Percentiles rank a stretch among this genome's conserved stretches.
Conservation (phyloP, 2,888 invertebrate species). For the Crioceris asparagi region DNA sequence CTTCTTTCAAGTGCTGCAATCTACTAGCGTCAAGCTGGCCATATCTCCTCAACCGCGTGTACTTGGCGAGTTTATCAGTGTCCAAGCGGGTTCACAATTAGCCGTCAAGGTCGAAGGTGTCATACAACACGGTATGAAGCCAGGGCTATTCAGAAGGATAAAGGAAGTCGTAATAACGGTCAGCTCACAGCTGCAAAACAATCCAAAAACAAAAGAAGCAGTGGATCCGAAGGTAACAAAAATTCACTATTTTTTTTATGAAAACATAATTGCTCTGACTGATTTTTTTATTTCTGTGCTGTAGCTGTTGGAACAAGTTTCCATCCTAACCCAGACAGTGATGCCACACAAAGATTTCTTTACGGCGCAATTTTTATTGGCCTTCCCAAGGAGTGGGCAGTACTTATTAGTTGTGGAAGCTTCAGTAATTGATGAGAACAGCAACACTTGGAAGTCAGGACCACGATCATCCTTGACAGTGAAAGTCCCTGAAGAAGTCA, state of each 20-base stretch:
- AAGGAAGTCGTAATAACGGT: conserved; percentile 61
- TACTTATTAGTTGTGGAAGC: conserved; percentile 75
- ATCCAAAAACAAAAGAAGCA: conserved; percentile 32
- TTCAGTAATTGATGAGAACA: conserved; percentile 72
- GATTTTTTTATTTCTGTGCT: conserved; percentile 10
- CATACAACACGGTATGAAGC: conserved; percentile 59
- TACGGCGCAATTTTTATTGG: conserved; percentile 80
- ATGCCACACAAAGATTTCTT: conserved; percentile 90
- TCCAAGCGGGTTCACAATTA: conserved; percentile 74
- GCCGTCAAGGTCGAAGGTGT: conserved; percentile 93
- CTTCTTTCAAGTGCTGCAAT: conserved; percentile 76
- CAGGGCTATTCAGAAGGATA: conserved; percentile 60
- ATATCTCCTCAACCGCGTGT: conserved; percentile 71
- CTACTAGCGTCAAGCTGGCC: conserved; percentile 70
- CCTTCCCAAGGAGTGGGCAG: conserved; percentile 55
- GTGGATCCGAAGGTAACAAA: conserved; percentile 29
- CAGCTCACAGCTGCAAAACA: conserved; percentile 49
- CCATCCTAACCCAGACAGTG: conserved; percentile 64
- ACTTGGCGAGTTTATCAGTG: conserved; percentile 72
- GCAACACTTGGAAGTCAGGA: conserved; percentile 83
- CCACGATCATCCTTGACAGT: conserved; percentile 67
- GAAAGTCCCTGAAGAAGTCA: conserved; percentile 58
- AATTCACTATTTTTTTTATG: background rate
- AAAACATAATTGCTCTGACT: too few relatives aligned
- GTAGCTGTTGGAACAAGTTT: conserved; percentile 34